Percentiles rank a stretch among this genome's conserved stretches.
Evolutionary conservation across 1,140 invertebrate genomes (phyloP).

Genomic region (Conus betulinus): DNA sequence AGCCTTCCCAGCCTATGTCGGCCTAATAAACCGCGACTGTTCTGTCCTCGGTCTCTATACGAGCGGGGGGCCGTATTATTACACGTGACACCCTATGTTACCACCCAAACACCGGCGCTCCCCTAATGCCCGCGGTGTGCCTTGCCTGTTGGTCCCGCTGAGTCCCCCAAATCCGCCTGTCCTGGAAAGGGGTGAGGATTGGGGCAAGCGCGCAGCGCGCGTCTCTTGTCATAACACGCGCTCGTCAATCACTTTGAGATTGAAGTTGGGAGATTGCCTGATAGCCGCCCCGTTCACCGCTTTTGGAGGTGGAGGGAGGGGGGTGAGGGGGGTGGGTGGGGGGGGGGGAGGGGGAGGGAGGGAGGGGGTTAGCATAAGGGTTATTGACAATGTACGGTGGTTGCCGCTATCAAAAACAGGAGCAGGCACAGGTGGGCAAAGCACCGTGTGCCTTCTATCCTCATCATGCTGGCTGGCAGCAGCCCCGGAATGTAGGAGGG

Average conservation of each 20-base stretch:
- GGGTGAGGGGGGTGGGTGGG: no score
- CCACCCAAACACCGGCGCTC: conserved; percentile 18
- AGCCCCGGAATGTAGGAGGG: no score
- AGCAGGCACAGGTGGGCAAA: not conserved
- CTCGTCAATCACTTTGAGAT: conserved; percentile 34
- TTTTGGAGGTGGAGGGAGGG: not conserved
- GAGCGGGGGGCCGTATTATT: conserved; percentile 16
- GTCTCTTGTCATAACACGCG: conserved; percentile 26
- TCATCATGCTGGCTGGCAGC: not conserved
- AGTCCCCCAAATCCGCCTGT: conserved; percentile 11
- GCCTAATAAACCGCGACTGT: conserved; percentile 30
- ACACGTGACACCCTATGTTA: conserved; percentile 32
- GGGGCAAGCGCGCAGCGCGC: conserved; percentile 17
- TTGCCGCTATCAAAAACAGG: conserved; percentile 26
- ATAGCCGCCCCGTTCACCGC: not conserved
- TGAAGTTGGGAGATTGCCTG: conserved; percentile 29
- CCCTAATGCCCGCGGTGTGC: conserved; percentile 23
- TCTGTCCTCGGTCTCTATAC: conserved; percentile 35
- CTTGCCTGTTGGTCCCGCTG: conserved; percentile 4
- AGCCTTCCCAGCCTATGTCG: conserved; percentile 22
- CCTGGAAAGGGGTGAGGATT: conserved; percentile 26
- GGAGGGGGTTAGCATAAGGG: not conserved
- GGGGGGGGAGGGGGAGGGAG: no score
- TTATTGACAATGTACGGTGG: conserved; percentile 33
- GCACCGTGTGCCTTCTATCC: not conserved